phyloP scores from a whole-genome alignment of 2,113 vertebrate genomes.

The Typhlomys cinereus region DNA sequence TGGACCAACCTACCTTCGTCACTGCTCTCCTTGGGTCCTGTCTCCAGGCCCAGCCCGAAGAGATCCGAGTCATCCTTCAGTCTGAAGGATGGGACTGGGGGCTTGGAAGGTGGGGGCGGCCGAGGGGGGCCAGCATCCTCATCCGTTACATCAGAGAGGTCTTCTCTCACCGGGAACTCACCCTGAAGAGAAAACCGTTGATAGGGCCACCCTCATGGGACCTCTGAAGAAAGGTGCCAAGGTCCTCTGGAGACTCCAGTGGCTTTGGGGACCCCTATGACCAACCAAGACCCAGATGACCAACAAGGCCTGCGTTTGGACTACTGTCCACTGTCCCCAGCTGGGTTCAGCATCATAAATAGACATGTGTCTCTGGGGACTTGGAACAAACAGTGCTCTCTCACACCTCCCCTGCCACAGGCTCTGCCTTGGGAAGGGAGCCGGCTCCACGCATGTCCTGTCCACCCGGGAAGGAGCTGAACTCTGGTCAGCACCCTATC shows the following conservation, averaged over 20 bases:
- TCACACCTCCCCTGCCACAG: fast-evolving
- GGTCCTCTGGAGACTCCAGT: neutral
- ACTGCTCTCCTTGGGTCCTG: slow-evolving; percentile 87
- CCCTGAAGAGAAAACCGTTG: slow-evolving; percentile 82
- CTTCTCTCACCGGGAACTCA: slow-evolving; percentile 89
- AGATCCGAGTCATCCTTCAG: slow-evolving; percentile 90
- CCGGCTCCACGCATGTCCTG: neutral
- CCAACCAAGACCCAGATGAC: too few species aligned
- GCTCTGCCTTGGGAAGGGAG: fast-evolving
- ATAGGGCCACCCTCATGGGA: neutral
- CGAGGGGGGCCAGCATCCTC: slow-evolving; percentile 85
- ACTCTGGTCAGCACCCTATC: neutral
- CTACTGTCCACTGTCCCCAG: neutral
- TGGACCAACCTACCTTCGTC: slow-evolving; percentile 87
- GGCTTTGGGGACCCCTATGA: neutral
- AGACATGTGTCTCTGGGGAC: neutral
- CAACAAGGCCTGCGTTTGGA: fast-evolving
- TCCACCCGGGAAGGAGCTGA: neutral
- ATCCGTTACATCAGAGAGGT: slow-evolving; percentile 92
- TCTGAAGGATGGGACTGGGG: slow-evolving; percentile 87
- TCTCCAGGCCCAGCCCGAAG: slow-evolving; percentile 92
- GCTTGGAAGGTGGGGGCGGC: slow-evolving; percentile 81
- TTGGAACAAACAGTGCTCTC: neutral
- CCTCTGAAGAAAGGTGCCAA: neutral
- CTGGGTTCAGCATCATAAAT: neutral